Conservation (phyloP, 2,113 vertebrate genomes). For the Pluvialis apricaria region DNA sequence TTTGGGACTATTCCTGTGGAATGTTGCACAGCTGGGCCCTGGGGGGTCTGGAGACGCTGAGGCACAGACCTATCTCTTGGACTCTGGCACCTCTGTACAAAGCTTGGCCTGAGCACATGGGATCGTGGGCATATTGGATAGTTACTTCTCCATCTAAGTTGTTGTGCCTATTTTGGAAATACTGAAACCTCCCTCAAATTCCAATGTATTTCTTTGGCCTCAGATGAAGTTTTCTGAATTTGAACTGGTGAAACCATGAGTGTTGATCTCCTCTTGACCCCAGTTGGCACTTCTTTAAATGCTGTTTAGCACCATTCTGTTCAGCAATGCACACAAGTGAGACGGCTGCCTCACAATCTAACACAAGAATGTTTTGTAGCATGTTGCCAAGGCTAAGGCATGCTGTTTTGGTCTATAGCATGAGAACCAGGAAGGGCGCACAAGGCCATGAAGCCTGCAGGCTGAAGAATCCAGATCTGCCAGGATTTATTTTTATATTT, state of each 20-base stretch:
- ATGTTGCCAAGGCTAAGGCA: background rate
- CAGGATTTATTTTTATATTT: background rate
- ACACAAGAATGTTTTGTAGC: background rate
- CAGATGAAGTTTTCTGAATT: background rate
- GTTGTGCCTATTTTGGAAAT: background rate
- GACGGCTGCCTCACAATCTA: background rate
- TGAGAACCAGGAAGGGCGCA: background rate
- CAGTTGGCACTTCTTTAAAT: background rate
- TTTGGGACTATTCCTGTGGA: background rate
- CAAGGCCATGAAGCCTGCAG: background rate
- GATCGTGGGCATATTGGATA: background rate
- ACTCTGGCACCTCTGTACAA: background rate
- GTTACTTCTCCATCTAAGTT: background rate
- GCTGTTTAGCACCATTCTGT: background rate
- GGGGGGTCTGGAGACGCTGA: background rate
- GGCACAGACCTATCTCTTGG: background rate
- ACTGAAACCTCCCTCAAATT: background rate
- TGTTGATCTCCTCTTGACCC: background rate
- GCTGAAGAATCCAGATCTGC: background rate
- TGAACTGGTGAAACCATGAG: background rate
- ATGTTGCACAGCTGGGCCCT: background rate
- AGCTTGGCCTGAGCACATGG: background rate
- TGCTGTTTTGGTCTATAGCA: slow-evolving; percentile 34
- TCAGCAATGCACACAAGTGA: background rate
- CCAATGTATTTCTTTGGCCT: background rate